phyloP scores from a whole-genome alignment of 2,888 invertebrate genomes.

The Morinoia aosen region DNA sequence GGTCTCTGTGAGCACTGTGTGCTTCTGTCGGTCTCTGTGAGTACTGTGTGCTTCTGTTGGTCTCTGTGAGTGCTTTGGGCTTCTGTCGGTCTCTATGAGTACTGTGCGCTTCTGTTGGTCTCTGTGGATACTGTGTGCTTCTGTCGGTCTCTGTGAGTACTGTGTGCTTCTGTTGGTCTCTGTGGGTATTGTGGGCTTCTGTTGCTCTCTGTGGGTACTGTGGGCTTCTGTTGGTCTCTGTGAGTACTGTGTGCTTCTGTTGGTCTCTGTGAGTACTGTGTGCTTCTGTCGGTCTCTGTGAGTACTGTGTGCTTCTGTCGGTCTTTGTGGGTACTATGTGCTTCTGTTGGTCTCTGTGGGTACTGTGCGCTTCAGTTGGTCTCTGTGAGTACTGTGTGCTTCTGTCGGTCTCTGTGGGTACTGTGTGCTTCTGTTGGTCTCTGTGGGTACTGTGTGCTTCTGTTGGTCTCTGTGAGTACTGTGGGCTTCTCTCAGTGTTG shows the following conservation, averaged over 20 bases:
- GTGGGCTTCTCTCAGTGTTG: not conserved
- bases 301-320: constrained; percentile 71
- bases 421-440: not conserved
- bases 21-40: not conserved
- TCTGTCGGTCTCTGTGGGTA: constrained; percentile 75
- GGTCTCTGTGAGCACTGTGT: not conserved
- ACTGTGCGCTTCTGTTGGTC: not conserved
- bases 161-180: not conserved
- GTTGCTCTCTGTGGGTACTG: constrained; percentile 75
- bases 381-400: not conserved
- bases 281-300: constrained; percentile 72
- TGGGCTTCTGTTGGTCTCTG: not conserved
- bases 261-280: not conserved
- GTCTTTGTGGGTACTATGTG: not conserved
- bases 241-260: not conserved
- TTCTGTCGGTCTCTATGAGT: constrained; percentile 80
- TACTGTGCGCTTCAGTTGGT: not conserved
- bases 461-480: no score
- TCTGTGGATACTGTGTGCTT: not conserved
- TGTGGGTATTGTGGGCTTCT: not conserved
- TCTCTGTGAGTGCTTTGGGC: constrained; percentile 74
- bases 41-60: not conserved
- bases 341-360: not conserved
- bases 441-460: not conserved
- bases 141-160: not conserved